Conservation (phyloP, 2,888 invertebrate genomes). For the Drosophila mimica region DNA sequence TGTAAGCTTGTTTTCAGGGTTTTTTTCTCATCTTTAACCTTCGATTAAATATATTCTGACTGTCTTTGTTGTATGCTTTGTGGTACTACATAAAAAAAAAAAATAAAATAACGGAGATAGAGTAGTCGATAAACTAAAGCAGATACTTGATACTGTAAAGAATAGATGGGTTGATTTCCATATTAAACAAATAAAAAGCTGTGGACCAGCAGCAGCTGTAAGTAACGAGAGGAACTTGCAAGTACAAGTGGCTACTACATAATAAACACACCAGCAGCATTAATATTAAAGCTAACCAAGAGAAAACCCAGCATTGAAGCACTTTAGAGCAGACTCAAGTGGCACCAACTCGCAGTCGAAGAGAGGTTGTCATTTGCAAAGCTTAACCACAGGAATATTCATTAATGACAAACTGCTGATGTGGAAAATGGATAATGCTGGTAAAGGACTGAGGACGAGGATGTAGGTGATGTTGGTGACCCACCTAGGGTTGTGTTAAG, state of each 20-base stretch:
- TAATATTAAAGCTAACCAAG: conserved; percentile 7
- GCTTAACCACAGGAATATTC: conserved; percentile 55
- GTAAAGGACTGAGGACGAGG: conserved; percentile 23
- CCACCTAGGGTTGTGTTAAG: not conserved
- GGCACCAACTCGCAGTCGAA: not conserved
- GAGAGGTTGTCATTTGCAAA: conserved; percentile 13
- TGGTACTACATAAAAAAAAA: not conserved
- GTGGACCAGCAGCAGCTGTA: not conserved
- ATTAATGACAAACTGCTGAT: conserved; percentile 66
- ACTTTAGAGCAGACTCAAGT: conserved; percentile 3
- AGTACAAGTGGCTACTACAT: not conserved
- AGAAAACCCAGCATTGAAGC: not conserved
- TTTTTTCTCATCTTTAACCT: not conserved
- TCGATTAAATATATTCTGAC: not conserved
- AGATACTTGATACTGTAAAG: not conserved
- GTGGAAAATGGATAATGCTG: conserved; percentile 64
- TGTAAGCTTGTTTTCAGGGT: too few relatives aligned
- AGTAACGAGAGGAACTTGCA: not conserved
- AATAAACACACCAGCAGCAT: not conserved
- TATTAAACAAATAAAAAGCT: not conserved
- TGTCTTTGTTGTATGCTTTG: too few relatives aligned
- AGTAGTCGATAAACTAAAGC: not conserved
- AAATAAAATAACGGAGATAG: not conserved
- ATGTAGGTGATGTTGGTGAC: not conserved
- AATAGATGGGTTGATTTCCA: not conserved